These are phyloP conservation scores for Microtus montanus DNA, from an alignment of 2,113 vertebrate species.

Conservation along the genomic window DNA sequence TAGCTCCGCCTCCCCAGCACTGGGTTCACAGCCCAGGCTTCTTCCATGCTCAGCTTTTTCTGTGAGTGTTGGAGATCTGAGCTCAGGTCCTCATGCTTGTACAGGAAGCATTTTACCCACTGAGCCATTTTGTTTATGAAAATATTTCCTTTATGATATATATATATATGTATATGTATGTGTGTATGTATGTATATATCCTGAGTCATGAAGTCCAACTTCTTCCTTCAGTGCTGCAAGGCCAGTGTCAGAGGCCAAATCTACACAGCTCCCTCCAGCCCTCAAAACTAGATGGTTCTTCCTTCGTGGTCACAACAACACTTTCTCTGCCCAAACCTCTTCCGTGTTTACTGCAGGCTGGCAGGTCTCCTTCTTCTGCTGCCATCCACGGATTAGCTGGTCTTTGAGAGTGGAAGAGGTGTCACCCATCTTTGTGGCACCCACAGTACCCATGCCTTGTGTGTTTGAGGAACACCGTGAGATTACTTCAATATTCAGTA, in stretches of 20 bases:
- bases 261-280: neutral
- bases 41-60: neutral
- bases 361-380: neutral
- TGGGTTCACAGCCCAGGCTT: neutral
- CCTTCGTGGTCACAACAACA: neutral
- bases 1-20: neutral
- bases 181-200: too few species aligned
- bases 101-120: neutral
- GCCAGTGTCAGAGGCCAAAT: neutral
- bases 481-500: neutral
- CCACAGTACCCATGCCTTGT: neutral
- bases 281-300: neutral
- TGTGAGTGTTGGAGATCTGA: neutral
- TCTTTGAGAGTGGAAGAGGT: neutral
- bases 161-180: too few species aligned
- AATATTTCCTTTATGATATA: neutral
- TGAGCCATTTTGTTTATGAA: neutral
- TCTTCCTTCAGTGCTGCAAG: neutral
- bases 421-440: neutral
- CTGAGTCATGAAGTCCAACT: neutral
- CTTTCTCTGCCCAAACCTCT: neutral
- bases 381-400: neutral
- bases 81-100: neutral
- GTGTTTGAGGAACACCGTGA: neutral
- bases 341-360: neutral